Evolutionary conservation across 2,888 invertebrate genomes (phyloP), one percentile per base, ranked within the genome.

Genomic region (Perithous albicinctus): DNA sequence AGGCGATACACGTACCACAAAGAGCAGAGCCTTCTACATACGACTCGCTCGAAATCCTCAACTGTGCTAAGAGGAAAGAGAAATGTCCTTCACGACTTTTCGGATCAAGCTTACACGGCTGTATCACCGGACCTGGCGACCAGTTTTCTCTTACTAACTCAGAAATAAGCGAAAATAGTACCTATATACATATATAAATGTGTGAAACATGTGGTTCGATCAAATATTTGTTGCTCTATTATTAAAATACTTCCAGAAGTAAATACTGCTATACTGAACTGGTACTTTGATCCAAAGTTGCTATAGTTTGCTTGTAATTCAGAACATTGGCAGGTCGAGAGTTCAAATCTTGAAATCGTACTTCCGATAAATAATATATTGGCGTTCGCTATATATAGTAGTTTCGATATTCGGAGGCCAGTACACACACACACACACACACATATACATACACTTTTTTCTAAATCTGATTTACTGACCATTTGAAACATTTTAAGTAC

Each of bases 1-100:
- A 90, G 87, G 88, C 90, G 84, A 86, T 86, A 87, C 90, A 90
- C 90, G 89, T 90, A 88, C 86, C 59, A 23, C 70, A 54, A 7
- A 15, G 18, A 2, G 29, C 18, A 32, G 29, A 29, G 29, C 4
- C 56, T 32, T 59, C 15, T 15, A 26, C n/a, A n/a, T 54, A 32
- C 15, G 2, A 15, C 29, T 15, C 10, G 6, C 59, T 59, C 63
- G 18, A 72, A 72, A 51, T 35, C n/a, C 41, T 66, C 63, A 64
- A 61, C 56, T 82, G 76, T 84, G 83, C 84, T 79, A 85, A 85
- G 15, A 32, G 8, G 15, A 59, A 35, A 86, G 84, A 86, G 84
- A 83, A 79, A 72, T 20, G 64, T 23, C 15, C 61, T 20, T 51
- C 41, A 15, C n/a, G 54, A 48, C 69, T 38, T 66, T 70, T 70